These are phyloP conservation scores for Gorsachius goisagi DNA, from an alignment of 2,113 vertebrate species.

Conservation along the genomic window DNA sequence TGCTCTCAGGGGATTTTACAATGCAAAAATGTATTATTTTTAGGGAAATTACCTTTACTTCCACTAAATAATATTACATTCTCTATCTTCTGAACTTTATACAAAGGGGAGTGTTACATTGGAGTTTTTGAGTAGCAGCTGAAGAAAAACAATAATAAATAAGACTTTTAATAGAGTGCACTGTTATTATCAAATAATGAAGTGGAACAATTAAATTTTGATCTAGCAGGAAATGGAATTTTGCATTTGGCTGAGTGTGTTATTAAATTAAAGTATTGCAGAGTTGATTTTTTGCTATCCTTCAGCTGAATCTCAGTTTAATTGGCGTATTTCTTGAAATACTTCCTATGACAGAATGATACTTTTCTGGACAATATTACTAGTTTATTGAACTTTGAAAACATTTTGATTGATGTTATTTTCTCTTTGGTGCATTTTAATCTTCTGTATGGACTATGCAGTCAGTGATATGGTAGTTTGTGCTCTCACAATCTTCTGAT, in stretches of 20 bases:
- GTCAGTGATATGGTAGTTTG: background rate
- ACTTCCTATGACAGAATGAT: background rate
- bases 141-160: conserved; percentile 20
- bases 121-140: background rate
- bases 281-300: conserved; percentile 17
- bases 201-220: conserved; percentile 50
- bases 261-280: conserved; percentile 46
- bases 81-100: background rate
- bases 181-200: conserved; percentile 40
- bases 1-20: background rate
- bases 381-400: background rate
- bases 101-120: background rate
- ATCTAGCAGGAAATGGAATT: conserved; percentile 50
- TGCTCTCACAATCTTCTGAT: background rate
- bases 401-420: background rate
- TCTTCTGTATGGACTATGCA: background rate
- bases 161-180: conserved; percentile 2
- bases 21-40: background rate
- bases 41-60: background rate
- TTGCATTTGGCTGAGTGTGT: conserved; percentile 42
- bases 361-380: background rate
- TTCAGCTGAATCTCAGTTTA: conserved; percentile 20
- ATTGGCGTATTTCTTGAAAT: conserved; percentile 31
- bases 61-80: background rate
- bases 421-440: background rate